These are phyloP conservation scores for Drosophila repleta DNA, from an alignment of 1,140 invertebrate genomes.

Conservation along the genomic window DNA sequence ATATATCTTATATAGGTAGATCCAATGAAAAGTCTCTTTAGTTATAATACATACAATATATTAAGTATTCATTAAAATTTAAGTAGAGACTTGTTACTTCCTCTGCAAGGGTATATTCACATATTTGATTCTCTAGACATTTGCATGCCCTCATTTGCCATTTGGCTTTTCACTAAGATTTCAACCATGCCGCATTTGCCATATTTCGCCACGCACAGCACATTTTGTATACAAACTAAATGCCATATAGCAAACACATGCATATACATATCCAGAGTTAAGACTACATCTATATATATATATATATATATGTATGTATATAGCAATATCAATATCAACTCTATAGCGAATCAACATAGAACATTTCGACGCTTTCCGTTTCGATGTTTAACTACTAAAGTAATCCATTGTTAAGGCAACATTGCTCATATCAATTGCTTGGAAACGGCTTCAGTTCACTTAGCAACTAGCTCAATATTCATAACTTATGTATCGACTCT, in stretches of 20 bases:
- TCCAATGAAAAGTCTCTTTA: too few relatives aligned
- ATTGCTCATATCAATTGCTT: constrained; percentile 42
- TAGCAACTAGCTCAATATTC: constrained; percentile 8
- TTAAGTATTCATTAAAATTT: too few relatives aligned
- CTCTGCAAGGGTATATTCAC: not conserved
- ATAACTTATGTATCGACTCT: constrained; percentile 2
- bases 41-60: too few relatives aligned
- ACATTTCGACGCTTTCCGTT: constrained; percentile 19
- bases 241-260: constrained; percentile 4
- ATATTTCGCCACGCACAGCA: not conserved
- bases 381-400: constrained; percentile 19
- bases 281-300: constrained; percentile 10
- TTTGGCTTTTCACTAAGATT: not conserved
- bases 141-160: not conserved
- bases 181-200: not conserved
- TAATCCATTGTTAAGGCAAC: constrained; percentile 21
- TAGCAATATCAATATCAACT: constrained; percentile 19
- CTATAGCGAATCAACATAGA: constrained; percentile 2
- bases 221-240: constrained; percentile 1
- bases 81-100: too few relatives aligned
- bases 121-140: too few relatives aligned
- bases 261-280: constrained; percentile 25
- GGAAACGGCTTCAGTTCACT: constrained; percentile 59
- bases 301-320: constrained; percentile 9
- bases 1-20: too few relatives aligned